Evolutionary conservation across 1,140 invertebrate species (phyloP), one percentile per base, ranked within the genome.

Genomic region (Pogonomyrmex barbatus): DNA sequence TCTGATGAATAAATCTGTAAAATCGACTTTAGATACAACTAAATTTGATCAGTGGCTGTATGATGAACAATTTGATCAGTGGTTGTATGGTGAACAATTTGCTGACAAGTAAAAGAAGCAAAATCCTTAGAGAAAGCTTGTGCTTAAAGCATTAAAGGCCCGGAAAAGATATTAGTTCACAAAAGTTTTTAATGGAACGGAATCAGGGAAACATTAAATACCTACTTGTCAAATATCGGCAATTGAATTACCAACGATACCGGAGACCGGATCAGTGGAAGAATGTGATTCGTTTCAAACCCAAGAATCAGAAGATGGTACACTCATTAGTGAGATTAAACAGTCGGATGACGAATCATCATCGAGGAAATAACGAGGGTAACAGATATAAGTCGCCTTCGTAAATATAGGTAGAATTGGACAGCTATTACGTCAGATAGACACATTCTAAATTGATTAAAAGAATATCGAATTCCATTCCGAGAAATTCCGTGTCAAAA

Each of bases 41-140:
- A 71, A n/a, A 30, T 39, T 65, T 0, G 84, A 86, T 14, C 14
- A 79, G 30, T 79, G 62, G 77, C 14, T 67, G 8, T 86, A 86
- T 8, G 65, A 47, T 0, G 0, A 71, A 39, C 70, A 62, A 52
- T 70, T 86, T 30, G 42, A 86, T 14, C 14, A 79, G 30, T 79
- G 62, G 77, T 14, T 67, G 8, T 86, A 86, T 8, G 65, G 60
- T 0, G 0, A 71, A 39, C 70, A 62, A 52, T 70, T 86, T 30
- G 42, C n/a, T 2, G 65, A 86, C 50, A 70, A 30, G 52, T 86
- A 0, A 86, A 86, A 6, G 65, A 79, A 2, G 65, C 65, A 1
- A 70, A 86, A 60, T 24, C 42, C 0, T 4, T 33, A 10, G n/a
- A 50, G 14, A 70, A 70, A 50, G 67, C 67, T 0, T 70, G 67